Evolutionary conservation across 64 coral and sea anemone genomes (phyloP), one percentile per base, ranked within the genome.

Genomic region (Montipora efflorescens): DNA sequence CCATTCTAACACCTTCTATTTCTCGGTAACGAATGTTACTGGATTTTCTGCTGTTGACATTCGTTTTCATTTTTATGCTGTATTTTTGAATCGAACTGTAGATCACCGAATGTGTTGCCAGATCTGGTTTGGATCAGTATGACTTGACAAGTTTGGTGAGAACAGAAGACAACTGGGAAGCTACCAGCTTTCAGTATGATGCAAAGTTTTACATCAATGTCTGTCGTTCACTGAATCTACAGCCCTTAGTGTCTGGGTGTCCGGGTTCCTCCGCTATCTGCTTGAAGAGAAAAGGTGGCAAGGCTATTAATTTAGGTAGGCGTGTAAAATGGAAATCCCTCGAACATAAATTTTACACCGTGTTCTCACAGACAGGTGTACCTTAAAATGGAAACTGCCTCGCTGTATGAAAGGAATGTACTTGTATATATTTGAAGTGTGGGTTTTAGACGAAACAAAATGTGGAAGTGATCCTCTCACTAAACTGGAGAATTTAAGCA

Each of bases 151-250:
- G 71, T 59, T 80, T 97, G 69, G 93, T 91, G 50, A 97, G 79
- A 52, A 95, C 93, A 16, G 79, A 80, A 9, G 96, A 97, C 50
- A 97, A 97, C 78, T 97, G 96, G 96, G 36, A 84, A 8, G 78
- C 85, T 36, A 28, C 77, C 9, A 21, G 69, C 23, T 69, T 12
- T 36, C 36, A 36, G 36, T 36, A 36, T 13, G 69, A 28, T 11
- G 93, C 93, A 45, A 97, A 50, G 19, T 90, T 88, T 74, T 97
- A 95, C 47, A 97, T 97, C 70, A 97, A 97, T 53, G 91, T 97
- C 59, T 97, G 96, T 50, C 83, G 96, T 4, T 89, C 89, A 16
- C 71, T 97, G 1, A 97, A 97, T 83, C 85, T 94, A 0, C 64
- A 68, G 3, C 8, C 88, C 16, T 45, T 52, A 9, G 81, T 95